Evolutionary conservation across 2,797 vertebrate genomes (phyloP), one percentile per base, ranked within the genome.

Genomic region (Xenopus petersii): DNA sequence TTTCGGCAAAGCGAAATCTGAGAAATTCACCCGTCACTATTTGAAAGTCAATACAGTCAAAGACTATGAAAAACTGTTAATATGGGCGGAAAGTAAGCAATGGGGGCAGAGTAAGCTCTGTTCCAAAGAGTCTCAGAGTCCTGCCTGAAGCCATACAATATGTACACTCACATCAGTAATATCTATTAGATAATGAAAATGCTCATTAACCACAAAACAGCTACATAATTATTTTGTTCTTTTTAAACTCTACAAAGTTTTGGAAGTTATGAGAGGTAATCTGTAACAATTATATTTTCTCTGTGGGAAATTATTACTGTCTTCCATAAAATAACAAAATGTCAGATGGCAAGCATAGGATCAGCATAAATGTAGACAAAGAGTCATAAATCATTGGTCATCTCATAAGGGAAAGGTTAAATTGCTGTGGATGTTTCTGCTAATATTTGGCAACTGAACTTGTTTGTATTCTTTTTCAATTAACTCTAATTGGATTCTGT

Each of bases 201-300:
- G 24, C 65, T 67, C 65, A 67, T 67, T 67, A 51, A 54, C 26
- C 13, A 7, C n/a, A 9, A 54, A 5, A 26, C 49, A 13, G 17
- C 47, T 51, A n/a, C 26, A 30, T 30, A 12, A 30, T 15, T 54
- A 54, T 54, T 51, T 67, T 8, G 48, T 48, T 17, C n/a, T 12
- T 66, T 11, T 47, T 46, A 17, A 21, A 5, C 24, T 67, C 13
- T 67, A 47, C 17, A 54, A 51, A 30, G 48, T 51, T 67, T 46
- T 47, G 26, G 26, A 51, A 13, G 65, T 54, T 16, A 15, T 21
- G 24, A 12, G 47, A 51, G 47, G 24, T 48, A 67, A 26, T 24
- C 24, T 67, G 21, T 67, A 51, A 33, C 12, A 49, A 66, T 54
- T 15, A 64, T 67, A 13, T 49, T 48, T 67, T 51, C 47, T 54